Conservation (phyloP, 64 coral and sea anemone species). For the Stichodactyla mertensii region DNA sequence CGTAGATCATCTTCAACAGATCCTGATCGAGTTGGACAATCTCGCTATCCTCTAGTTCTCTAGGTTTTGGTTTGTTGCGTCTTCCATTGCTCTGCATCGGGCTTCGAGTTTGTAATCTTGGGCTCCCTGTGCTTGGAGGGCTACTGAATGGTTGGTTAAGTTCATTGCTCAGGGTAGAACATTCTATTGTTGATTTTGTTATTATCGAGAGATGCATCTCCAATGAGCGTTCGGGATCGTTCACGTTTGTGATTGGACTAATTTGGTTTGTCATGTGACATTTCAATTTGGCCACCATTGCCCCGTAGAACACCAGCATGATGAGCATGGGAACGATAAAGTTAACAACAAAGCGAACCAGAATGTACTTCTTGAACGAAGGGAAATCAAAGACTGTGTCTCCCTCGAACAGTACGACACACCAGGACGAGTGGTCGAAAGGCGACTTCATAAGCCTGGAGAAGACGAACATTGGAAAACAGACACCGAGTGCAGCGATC, state of each 20-base stretch:
- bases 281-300: neutral
- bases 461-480: neutral
- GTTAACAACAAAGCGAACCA: constrained; percentile 11
- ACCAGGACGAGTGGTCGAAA: neutral
- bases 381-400: neutral
- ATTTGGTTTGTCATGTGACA: constrained; percentile 10
- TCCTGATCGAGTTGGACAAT: constrained; percentile 12
- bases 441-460: neutral
- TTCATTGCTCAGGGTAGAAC: neutral
- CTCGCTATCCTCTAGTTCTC: neutral
- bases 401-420: constrained; percentile 5
- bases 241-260: neutral
- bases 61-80: neutral
- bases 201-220: neutral
- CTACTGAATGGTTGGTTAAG: neutral
- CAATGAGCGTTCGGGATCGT: too few relatives aligned
- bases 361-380: neutral
- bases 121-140: neutral
- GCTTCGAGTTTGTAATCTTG: neutral
- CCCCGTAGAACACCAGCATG: constrained; percentile 38
- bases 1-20: constrained; percentile 50
- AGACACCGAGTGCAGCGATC: neutral
- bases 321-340: constrained; percentile 19
- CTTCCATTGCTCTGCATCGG: neutral
- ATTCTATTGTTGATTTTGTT: neutral